Percentiles rank a stretch among this genome's conserved stretches.
These are phyloP conservation scores for Trachelus troglodyta DNA, from an alignment of 2,888 invertebrate genomes.

Conservation along the genomic window DNA sequence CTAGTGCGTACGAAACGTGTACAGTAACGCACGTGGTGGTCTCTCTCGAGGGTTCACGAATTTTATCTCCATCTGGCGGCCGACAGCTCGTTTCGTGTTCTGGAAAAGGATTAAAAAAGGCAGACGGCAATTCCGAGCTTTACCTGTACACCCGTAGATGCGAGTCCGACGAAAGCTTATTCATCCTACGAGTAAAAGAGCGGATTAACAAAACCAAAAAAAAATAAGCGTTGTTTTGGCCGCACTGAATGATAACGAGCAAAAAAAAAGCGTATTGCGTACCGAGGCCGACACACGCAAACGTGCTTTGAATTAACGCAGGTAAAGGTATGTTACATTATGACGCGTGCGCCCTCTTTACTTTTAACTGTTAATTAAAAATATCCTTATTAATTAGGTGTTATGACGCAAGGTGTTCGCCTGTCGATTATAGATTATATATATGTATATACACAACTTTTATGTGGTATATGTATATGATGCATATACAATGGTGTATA, in stretches of 20 bases:
- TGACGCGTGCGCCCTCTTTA: slow-evolving; percentile 50
- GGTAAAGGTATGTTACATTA: slow-evolving; percentile 60
- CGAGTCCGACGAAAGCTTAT: neutral
- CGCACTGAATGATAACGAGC: neutral
- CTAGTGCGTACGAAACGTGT: neutral
- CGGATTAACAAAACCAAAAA: neutral
- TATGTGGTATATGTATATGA: neutral
- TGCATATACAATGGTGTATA: neutral
- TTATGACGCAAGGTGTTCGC: neutral
- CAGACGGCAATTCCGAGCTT: neutral
- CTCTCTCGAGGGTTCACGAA: neutral
- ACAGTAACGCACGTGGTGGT: neutral
- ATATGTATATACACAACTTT: neutral
- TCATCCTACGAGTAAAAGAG: neutral
- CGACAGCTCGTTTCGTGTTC: neutral
- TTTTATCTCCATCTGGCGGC: neutral
- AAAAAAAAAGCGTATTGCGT: neutral
- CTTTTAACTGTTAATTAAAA: slow-evolving; percentile 29
- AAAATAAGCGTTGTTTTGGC: neutral
- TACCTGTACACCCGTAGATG: neutral
- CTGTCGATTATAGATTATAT: neutral
- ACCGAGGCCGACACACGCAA: neutral
- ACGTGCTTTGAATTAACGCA: slow-evolving; percentile 54
- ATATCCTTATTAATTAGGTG: neutral
- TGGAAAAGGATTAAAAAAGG: neutral